Percentiles rank a stretch among this genome's conserved stretches.
These are phyloP conservation scores for Coregonus ussuriensis DNA, from an alignment of 2,797 vertebrate species.

Conservation along the genomic window DNA sequence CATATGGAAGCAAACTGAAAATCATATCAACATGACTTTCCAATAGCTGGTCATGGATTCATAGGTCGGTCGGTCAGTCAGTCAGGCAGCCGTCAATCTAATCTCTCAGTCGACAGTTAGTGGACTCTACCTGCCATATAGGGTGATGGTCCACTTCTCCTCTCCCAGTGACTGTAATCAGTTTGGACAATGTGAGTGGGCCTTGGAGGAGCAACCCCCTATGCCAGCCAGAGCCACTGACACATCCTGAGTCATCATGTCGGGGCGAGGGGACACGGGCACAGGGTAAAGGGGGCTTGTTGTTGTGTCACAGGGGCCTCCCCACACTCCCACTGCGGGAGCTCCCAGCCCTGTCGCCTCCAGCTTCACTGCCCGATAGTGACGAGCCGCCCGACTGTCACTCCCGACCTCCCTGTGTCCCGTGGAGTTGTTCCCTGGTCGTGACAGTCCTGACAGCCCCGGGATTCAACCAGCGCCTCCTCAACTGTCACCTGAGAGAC, in stretches of 20 bases:
- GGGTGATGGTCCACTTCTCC: conserved; percentile 34
- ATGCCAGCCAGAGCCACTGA: conserved; percentile 7
- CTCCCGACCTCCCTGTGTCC: conserved; percentile 37
- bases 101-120: conserved; percentile 5
- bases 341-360: conserved; percentile 53
- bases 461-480: conserved; percentile 23
- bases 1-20: too few species aligned
- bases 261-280: neutral
- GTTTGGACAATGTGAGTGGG: neutral
- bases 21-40: neutral
- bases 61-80: neutral
- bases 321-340: conserved; percentile 36
- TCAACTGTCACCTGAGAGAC: conserved; percentile 40
- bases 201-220: neutral
- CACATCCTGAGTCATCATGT: conserved; percentile 42
- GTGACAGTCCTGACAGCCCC: conserved; percentile 52
- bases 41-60: neutral
- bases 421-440: conserved; percentile 23
- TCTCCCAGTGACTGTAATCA: conserved; percentile 39
- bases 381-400: conserved; percentile 54
- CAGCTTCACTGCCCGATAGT: conserved; percentile 24
- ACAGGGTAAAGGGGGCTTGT: neutral
- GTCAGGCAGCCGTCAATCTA: conserved; percentile 31
- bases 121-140: conserved; percentile 24
- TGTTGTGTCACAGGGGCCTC: conserved; percentile 37